Evolutionary conservation across 2,888 invertebrate genomes (phyloP), one percentile per base, ranked within the genome.

Genomic region (Caenorhabditis sp.): DNA sequence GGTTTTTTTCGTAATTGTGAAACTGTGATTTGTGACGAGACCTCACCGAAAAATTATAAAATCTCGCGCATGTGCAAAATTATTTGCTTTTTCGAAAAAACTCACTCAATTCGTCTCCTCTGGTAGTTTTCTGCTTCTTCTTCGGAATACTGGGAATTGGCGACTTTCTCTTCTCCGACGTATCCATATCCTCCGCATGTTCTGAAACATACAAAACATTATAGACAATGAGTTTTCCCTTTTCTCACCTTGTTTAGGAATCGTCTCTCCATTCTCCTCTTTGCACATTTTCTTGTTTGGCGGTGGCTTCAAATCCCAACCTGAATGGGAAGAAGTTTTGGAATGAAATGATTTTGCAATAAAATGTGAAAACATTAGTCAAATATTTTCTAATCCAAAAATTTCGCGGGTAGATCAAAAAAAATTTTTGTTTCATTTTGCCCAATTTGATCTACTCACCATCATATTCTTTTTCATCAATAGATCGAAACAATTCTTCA

Each of bases 71-170:
- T n/a, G n/a, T n/a, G n/a, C n/a, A n/a, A n/a, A n/a, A n/a, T n/a
- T n/a, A n/a, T n/a, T n/a, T n/a, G n/a, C n/a, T n/a, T n/a, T n/a
- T n/a, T n/a, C n/a, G n/a, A n/a, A n/a, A 19, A 19, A 19, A 53
- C 24, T 55, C 24, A 66, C 71, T 49, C 4, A 57, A 24, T 10
- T 71, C 66, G 51, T 63, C 66, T n/a, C 58, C 58, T 19, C 63
- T n/a, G 10, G 60, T 61, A 54, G 63, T 58, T 31, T 64, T 66
- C 2, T 66, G 66, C n/a, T 51, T 49, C 37, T 71, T 71, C 27
- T 57, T 67, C 21, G 58, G 37, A 10, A 55, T 12, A 23, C 51
- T 17, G 26, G 63, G 62, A 0, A 55, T 23, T 4, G 55, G 43
- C 17, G 24, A 24, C 27, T 26, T 26, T 26, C 17, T 24, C 27